Conservation (phyloP, 2,888 invertebrate genomes). For the Ecdyonurus torrentis region DNA sequence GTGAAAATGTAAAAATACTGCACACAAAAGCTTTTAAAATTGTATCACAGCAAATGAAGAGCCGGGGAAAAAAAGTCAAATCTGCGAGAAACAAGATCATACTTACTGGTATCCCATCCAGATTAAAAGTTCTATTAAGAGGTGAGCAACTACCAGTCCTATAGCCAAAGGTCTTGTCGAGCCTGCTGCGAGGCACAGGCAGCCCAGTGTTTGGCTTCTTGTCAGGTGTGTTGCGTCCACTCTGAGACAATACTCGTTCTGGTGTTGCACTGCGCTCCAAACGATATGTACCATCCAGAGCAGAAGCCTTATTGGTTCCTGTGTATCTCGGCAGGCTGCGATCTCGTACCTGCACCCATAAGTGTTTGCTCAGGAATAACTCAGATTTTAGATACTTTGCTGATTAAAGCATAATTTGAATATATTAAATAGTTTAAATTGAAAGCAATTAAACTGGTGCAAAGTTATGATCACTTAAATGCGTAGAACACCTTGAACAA, state of each 20-base stretch:
- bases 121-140: background rate
- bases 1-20: too few relatives aligned
- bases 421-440: too few relatives aligned
- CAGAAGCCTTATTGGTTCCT: background rate
- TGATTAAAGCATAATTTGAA: too few relatives aligned
- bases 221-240: background rate
- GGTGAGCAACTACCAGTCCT: background rate
- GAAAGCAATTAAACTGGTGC: too few relatives aligned
- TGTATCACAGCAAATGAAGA: too few relatives aligned
- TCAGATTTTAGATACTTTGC: too few relatives aligned
- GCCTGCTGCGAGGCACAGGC: background rate
- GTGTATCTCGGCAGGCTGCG: background rate
- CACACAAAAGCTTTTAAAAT: too few relatives aligned
- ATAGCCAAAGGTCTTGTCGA: background rate
- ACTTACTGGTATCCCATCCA: background rate
- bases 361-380: too few relatives aligned
- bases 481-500: too few relatives aligned
- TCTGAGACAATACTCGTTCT: background rate
- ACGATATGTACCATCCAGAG: background rate
- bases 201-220: background rate
- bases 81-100: too few relatives aligned
- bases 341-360: background rate
- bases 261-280: background rate
- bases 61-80: too few relatives aligned
- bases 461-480: too few relatives aligned